These are phyloP conservation scores for Aurelia aurita complex sp. Pacific DNA, from an alignment of 30 jellyfish, hydroid and myxozoan species.

Conservation along the genomic window DNA sequence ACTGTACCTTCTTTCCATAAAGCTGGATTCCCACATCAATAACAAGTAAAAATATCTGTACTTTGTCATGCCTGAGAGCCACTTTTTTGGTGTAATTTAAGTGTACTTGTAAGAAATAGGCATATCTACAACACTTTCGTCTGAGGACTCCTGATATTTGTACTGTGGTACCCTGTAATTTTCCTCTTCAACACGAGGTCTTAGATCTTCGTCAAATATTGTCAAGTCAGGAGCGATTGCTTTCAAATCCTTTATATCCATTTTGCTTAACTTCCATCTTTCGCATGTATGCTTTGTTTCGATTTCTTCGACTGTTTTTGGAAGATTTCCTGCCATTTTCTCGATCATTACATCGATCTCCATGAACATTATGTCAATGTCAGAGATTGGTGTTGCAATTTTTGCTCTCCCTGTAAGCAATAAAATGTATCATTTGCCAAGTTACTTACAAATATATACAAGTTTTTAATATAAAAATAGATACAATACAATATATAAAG, in stretches of 20 bases:
- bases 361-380: neutral
- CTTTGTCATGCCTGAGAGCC: too few species aligned
- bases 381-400: neutral
- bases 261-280: neutral
- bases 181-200: neutral
- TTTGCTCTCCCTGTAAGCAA: neutral
- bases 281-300: neutral
- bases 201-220: neutral
- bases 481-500: too few species aligned
- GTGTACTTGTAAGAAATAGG: neutral
- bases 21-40: too few species aligned
- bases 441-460: too few species aligned
- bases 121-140: neutral
- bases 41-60: too few species aligned
- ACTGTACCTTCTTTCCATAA: too few species aligned
- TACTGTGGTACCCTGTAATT: neutral
- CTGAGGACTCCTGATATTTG: neutral
- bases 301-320: neutral
- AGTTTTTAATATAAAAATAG: too few species aligned
- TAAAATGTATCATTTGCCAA: neutral
- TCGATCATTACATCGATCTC: neutral
- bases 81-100: too few species aligned
- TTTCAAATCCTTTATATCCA: neutral
- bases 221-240: constrained; percentile 3
- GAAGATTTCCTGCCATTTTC: neutral